Evolutionary conservation across 2,113 vertebrate genomes (phyloP), one percentile per base, ranked within the genome.

Genomic region (Brachirus orientalis): DNA sequence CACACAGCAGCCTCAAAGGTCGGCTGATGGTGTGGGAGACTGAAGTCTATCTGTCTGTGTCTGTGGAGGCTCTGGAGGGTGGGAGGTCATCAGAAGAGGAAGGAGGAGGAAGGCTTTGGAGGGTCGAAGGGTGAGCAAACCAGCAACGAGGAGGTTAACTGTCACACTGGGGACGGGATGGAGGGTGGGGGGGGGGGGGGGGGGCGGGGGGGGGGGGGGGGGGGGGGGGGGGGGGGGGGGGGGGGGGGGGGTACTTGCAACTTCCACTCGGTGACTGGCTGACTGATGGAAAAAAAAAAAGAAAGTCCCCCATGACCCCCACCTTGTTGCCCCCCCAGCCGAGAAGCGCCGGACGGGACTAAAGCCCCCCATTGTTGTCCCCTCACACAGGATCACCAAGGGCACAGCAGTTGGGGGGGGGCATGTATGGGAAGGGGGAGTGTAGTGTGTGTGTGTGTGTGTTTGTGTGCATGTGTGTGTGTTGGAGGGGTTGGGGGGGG

Each of bases 321-420:
- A 62, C 80, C 66, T 77, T 57, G 36, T 76, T 72, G 75, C 78
- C 77, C 86, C n/a, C 86, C 82, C 86, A 82, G 91, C 89, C 71
- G 79, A 83, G 91, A 82, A 88, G 91, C 85, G 86, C 85, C 68
- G 86, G 88, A 93, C 28, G 55, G 72, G 87, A 91, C 93, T 92
- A 96, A 95, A 96, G 94, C 94, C 94, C 86, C 56, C 89, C 90
- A 96, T 97, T 96, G 96, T 98, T 94, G 93, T 91, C 86, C 85
- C 72, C 93, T 94, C 92, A 94, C 93, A 94, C 91, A 88, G 85
- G 94, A 95, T 96, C 94, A 95, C 89, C 85, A 85, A 77, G 73
- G 83, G 92, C 93, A 93, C 90, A 66, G 72, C 82, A 85, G 79
- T 73, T 75, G 92, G 93, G 93, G 92, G 92, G 92, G 90, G 90